A percentile compares a stretch with the other conserved stretches of the same genome.
phyloP scores from a whole-genome alignment of 2,113 vertebrate species.

The Ahaetulla prasina region DNA sequence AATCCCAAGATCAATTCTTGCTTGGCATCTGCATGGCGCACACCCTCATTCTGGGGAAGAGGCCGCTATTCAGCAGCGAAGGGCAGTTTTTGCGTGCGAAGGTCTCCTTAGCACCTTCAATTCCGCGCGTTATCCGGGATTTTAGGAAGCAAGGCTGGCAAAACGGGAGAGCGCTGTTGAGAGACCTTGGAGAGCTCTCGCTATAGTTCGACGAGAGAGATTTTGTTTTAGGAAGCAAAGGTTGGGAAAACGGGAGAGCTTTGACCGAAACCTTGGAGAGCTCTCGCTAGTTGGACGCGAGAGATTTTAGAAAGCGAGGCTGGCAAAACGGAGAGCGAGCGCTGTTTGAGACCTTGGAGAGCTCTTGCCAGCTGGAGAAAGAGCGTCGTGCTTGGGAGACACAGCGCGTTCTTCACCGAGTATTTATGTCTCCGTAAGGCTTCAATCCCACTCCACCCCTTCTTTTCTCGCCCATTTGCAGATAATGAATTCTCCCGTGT shows the following conservation, averaged over 20 bases:
- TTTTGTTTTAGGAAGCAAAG: not conserved
- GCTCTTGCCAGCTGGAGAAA: not conserved
- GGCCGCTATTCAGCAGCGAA: not conserved
- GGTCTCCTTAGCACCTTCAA: too few species aligned
- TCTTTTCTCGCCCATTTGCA: not conserved
- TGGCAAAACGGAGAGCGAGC: not conserved
- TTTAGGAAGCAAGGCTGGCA: not conserved
- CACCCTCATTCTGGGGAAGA: too few species aligned
- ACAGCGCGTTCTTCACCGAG: not conserved
- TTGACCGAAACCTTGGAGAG: not conserved
- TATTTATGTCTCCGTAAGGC: not conserved
- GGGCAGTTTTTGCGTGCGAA: not conserved
- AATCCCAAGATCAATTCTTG: not conserved
- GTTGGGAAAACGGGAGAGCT: not conserved
- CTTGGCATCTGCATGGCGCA: not conserved
- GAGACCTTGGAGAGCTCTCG: not conserved
- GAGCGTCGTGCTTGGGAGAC: not conserved
- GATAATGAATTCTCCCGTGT: not conserved
- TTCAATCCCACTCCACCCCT: not conserved
- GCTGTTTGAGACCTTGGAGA: not conserved
- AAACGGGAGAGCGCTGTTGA: not conserved
- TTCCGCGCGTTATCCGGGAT: not conserved
- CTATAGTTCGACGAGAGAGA: not conserved
- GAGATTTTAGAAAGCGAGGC: not conserved
- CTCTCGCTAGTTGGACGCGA: not conserved